Conservation (phyloP, 1,140 invertebrate species). For the Maniola jurtina region DNA sequence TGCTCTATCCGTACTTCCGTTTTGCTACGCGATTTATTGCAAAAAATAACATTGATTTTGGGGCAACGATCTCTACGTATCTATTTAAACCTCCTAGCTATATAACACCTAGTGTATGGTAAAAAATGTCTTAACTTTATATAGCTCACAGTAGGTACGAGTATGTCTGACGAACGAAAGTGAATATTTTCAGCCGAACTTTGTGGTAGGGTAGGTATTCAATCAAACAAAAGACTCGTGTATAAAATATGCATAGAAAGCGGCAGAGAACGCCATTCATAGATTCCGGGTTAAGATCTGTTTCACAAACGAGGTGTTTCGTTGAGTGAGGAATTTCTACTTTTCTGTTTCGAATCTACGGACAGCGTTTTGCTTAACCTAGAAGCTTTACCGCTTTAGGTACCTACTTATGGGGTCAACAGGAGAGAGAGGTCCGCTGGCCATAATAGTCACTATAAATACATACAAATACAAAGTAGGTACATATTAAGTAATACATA, state of each 20-base stretch:
- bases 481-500: too few relatives aligned
- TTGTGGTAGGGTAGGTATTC: conserved; percentile 5
- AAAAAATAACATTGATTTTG: too few relatives aligned
- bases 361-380: not conserved
- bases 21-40: too few relatives aligned
- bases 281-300: conserved; percentile 6
- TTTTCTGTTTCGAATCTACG: not conserved
- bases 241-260: conserved; percentile 5
- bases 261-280: not conserved
- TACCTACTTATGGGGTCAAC: too few relatives aligned
- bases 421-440: too few relatives aligned
- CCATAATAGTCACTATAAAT: too few relatives aligned
- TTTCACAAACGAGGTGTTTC: not conserved
- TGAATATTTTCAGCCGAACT: not conserved
- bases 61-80: too few relatives aligned
- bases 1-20: too few relatives aligned
- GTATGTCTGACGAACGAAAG: too few relatives aligned
- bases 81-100: too few relatives aligned
- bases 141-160: not conserved
- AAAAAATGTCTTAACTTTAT: not conserved
- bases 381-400: not conserved
- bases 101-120: too few relatives aligned
- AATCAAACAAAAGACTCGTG: not conserved
- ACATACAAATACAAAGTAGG: not conserved
- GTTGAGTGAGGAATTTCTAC: not conserved